Percentiles rank a stretch among this genome's conserved stretches.
Evolutionary conservation across 2,113 vertebrate species (phyloP).

Genomic region (Chaetops frenatus): DNA sequence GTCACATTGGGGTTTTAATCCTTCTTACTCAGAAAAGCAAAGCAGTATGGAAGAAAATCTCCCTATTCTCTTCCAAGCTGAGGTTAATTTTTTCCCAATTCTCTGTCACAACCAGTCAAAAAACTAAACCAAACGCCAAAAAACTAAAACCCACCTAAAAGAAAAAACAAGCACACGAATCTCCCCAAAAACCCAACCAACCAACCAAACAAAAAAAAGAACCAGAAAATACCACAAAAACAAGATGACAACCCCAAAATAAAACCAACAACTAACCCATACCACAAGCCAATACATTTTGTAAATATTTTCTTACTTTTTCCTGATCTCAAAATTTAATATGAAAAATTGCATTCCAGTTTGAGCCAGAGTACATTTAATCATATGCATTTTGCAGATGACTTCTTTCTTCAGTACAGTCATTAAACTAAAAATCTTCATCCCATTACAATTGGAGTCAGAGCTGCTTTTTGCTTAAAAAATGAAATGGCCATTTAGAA

Average conservation of each 20-base stretch:
- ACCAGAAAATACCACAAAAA: not conserved
- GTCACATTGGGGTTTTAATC: not conserved
- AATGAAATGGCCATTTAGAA: not conserved
- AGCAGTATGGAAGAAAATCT: not conserved
- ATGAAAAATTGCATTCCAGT: not conserved
- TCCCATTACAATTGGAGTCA: not conserved
- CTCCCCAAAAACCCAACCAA: fast-evolving
- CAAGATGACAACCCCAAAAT: not conserved
- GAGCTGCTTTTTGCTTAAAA: not conserved
- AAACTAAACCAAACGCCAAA: not conserved
- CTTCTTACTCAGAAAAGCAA: not conserved
- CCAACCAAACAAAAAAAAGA: not conserved
- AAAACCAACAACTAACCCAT: not conserved
- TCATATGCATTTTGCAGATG: not conserved
- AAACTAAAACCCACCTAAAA: not conserved
- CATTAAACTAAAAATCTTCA: not conserved
- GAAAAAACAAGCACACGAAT: not conserved
- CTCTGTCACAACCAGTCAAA: not conserved
- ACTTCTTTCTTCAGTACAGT: not conserved
- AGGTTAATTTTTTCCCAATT: not conserved
- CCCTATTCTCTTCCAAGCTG: not conserved
- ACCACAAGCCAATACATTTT: not conserved
- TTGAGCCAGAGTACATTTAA: not conserved
- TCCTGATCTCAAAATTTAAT: not conserved
- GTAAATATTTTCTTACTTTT: not conserved